Percentiles rank a stretch among this genome's conserved stretches.
phyloP scores from a whole-genome alignment of 2,113 vertebrate genomes.

The Chiloscyllium plagiosum region DNA sequence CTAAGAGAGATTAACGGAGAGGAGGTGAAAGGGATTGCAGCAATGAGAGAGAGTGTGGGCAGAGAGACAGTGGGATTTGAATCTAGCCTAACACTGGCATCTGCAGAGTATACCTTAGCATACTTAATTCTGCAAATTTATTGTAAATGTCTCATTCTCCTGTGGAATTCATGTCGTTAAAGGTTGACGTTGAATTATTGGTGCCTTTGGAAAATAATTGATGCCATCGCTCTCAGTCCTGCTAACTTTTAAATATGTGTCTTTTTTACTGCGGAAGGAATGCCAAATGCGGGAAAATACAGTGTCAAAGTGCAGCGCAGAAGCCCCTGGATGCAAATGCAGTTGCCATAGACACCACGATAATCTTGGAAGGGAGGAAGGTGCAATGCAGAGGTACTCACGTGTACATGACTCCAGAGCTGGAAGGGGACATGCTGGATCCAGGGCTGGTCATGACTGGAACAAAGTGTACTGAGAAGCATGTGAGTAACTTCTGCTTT shows the following conservation, averaged over 20 bases:
- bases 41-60: too few species aligned
- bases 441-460: conserved; percentile 90
- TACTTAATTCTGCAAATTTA: background rate
- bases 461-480: conserved; percentile 83
- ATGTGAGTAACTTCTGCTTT: conserved; percentile 53
- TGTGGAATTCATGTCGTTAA: background rate
- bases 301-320: conserved; percentile 70
- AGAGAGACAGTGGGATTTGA: background rate
- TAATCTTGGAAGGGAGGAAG: conserved; percentile 50
- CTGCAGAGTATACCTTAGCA: background rate
- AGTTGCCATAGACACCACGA: conserved; percentile 79
- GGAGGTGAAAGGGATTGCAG: background rate
- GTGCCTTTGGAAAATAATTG: too few species aligned
- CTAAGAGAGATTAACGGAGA: background rate
- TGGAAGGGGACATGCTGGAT: conserved; percentile 80
- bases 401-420: conserved; percentile 64
- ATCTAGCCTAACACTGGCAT: background rate
- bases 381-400: conserved; percentile 80
- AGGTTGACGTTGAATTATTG: background rate
- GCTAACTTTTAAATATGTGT: background rate
- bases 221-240: background rate
- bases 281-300: conserved; percentile 91
- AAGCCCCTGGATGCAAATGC: conserved; percentile 79
- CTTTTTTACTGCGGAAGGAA: conserved; percentile 56
- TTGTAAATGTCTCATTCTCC: background rate